Evolutionary conservation across 2,797 vertebrate species (phyloP).

Genomic region (Coendou prehensilis): DNA sequence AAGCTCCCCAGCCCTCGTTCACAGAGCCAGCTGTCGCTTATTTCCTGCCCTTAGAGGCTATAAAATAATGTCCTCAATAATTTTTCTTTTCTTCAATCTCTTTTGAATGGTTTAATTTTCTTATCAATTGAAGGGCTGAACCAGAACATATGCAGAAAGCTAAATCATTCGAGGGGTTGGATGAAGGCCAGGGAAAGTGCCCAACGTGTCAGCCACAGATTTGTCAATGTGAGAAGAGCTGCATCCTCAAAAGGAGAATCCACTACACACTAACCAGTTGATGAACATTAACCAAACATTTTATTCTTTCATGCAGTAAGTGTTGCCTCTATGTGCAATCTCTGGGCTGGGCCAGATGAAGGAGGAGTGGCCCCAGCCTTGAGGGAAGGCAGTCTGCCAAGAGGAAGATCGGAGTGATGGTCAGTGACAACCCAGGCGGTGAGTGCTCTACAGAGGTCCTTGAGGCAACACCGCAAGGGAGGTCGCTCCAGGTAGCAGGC

Average conservation of each 20-base stretch:
- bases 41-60: background rate
- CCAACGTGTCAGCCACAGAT: background rate
- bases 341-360: background rate
- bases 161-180: background rate
- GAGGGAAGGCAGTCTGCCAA: background rate
- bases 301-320: background rate
- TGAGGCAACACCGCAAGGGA: background rate
- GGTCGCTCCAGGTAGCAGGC: constrained; percentile 64
- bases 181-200: background rate
- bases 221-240: constrained; percentile 5
- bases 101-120: background rate
- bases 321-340: background rate
- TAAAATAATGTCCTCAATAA: background rate
- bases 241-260: background rate
- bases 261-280: background rate
- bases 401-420: background rate
- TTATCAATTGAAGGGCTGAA: background rate
- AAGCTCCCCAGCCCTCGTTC: background rate
- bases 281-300: background rate
- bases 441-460: background rate
- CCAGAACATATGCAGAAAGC: background rate
- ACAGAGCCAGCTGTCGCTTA: background rate
- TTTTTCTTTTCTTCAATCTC: background rate
- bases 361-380: background rate
- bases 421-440: rapidly evolving